These are phyloP conservation scores for human (Homo sapiens) DNA, from an alignment of 2,113 vertebrate genomes.

Conservation along the genomic window DNA sequence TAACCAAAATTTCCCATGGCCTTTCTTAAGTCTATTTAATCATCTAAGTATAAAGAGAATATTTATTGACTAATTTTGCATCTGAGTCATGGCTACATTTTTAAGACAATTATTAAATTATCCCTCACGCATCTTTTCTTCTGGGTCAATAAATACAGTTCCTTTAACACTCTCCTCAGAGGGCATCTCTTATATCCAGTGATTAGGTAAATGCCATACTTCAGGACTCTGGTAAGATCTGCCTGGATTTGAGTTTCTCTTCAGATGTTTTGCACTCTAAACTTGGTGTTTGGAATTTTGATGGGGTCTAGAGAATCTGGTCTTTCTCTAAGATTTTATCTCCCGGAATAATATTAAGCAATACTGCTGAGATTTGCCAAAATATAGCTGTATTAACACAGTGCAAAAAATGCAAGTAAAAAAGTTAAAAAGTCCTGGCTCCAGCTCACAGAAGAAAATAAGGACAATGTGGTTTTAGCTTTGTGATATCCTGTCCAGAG, in stretches of 20 bases:
- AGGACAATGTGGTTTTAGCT: slow-evolving; percentile 31
- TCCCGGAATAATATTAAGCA: slow-evolving; percentile 26
- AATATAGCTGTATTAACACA: slow-evolving; percentile 9
- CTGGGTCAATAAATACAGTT: neutral
- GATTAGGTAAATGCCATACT: slow-evolving; percentile 5
- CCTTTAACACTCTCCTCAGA: neutral
- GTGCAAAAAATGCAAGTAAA: neutral
- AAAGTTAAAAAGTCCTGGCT: slow-evolving; percentile 31
- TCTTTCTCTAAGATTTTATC: slow-evolving; percentile 31
- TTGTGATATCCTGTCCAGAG: slow-evolving; percentile 49
- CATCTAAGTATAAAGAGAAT: slow-evolving; percentile 50
- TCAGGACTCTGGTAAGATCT: neutral
- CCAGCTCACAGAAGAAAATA: slow-evolving; percentile 44
- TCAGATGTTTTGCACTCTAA: neutral
- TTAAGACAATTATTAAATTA: slow-evolving; percentile 5
- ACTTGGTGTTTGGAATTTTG: neutral
- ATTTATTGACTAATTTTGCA: neutral
- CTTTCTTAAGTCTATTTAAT: slow-evolving; percentile 32
- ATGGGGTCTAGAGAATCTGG: neutral
- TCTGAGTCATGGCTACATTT: slow-evolving; percentile 30
- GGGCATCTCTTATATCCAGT: neutral
- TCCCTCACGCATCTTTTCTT: neutral
- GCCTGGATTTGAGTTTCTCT: neutral
- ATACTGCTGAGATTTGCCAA: neutral
- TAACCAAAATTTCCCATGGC: slow-evolving; percentile 13